Conservation (phyloP, 2,113 vertebrate genomes). For the Lepus timidus region DNA sequence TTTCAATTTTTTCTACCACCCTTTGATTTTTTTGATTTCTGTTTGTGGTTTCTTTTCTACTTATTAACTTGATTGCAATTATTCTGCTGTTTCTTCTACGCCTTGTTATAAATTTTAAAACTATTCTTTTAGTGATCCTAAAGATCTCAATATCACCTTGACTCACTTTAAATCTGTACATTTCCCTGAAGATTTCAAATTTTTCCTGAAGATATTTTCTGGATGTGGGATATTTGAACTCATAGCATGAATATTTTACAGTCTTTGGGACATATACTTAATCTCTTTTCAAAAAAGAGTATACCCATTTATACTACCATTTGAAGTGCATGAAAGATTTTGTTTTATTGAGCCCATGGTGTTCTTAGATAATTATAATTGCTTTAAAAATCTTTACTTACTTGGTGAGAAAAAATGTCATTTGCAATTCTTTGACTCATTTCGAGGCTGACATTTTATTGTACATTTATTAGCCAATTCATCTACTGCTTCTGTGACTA, state of each 20-base stretch:
- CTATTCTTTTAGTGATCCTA: neutral
- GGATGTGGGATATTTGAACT: neutral
- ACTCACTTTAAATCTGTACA: constrained; percentile 20
- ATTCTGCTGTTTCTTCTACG: neutral
- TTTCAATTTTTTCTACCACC: neutral
- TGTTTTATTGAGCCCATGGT: neutral
- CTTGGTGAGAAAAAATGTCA: neutral
- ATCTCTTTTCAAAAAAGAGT: neutral
- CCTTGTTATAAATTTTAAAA: constrained; percentile 1
- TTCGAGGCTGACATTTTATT: constrained; percentile 19
- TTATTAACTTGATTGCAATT: constrained; percentile 16
- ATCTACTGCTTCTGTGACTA: neutral
- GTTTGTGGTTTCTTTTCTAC: neutral
- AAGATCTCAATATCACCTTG: neutral
- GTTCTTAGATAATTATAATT: neutral
- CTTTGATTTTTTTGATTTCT: neutral
- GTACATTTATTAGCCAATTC: constrained; percentile 39
- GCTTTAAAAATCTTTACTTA: constrained; percentile 10
- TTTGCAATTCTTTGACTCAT: neutral
- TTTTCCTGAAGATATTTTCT: neutral
- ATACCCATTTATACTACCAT: neutral
- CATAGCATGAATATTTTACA: neutral
- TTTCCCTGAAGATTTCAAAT: constrained; percentile 28
- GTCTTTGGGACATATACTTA: neutral
- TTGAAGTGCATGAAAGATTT: neutral